Conservation (phyloP, 2,888 invertebrate species). For the Autographa gamma region DNA sequence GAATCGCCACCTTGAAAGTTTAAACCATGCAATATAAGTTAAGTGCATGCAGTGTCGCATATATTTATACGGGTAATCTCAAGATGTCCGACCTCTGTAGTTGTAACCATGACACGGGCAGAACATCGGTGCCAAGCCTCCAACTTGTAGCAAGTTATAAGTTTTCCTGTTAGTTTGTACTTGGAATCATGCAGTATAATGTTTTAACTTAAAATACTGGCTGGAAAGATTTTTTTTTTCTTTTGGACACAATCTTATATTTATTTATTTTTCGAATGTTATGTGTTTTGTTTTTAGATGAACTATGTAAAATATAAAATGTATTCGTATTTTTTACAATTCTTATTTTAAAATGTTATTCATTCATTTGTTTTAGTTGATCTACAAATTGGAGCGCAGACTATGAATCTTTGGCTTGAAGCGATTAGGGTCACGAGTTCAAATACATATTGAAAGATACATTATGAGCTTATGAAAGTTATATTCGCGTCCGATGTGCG, state of each 20-base stretch:
- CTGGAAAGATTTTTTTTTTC: too few species aligned
- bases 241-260: too few species aligned
- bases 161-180: background rate
- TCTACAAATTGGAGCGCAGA: background rate
- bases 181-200: background rate
- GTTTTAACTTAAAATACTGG: background rate
- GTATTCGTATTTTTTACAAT: too few species aligned
- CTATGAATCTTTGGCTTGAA: background rate
- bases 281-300: too few species aligned
- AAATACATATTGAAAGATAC: background rate
- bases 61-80: background rate
- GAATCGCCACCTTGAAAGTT: background rate
- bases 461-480: background rate
- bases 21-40: background rate
- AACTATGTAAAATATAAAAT: too few species aligned
- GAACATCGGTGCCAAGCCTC: background rate
- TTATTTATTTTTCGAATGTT: too few species aligned
- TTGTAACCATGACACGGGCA: constrained; percentile 2
- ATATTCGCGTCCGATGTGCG: background rate
- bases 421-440: background rate
- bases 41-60: background rate
- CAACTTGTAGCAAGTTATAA: background rate
- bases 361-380: background rate
- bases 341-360: background rate
- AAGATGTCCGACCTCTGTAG: background rate